Evolutionary conservation across 2,797 vertebrate genomes (phyloP), one percentile per base, ranked within the genome.

Genomic region (Lophius americanus): DNA sequence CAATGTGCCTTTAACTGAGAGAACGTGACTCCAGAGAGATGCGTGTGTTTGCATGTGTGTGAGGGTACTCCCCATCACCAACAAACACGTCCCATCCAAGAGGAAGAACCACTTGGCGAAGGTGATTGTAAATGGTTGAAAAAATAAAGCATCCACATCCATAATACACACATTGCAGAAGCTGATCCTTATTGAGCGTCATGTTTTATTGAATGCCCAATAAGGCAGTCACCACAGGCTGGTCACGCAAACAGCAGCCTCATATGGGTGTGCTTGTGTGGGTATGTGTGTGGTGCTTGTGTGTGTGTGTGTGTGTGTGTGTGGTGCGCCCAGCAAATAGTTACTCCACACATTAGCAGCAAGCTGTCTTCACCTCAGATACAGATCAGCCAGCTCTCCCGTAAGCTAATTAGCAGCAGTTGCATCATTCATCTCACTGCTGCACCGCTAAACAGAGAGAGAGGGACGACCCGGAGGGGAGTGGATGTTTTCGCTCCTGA

Each of bases 321-420:
- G 23, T 23, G 23, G 23, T 23, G 23, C 23, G 39, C 39, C 36
- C 48, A 73, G 39, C 53, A 70, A 70, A 63, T 35, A 37, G 61
- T 41, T 51, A 39, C 38, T 35, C 23, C 43, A 33, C 57, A 63
- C 55, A 66, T 49, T 12, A 66, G 53, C 58, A 66, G 63, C 50
- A 49, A 61, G 38, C 64, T 65, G 79, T 58, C 51, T 76, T 74
- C 49, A 71, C 50, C 76, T 74, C 9, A n/a, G 39, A 60, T 43
- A 70, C 63, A 56, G 9, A 66, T 39, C 35, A 14, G 8, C 36
- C 44, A 51, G 70, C 75, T 79, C 68, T 23, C 13, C 63, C 41
- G 35, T 68, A 75, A 84, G 85, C 80, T 89, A 83, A 90, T 90
- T 88, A 88, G 81, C 85, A 64, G 66, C 70, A 73, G 82, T 53